A percentile compares a stretch with the other conserved stretches of the same genome.
These are phyloP conservation scores for Cladopsammia gracilis DNA, from an alignment of 64 coral and sea anemone genomes.

Conservation along the genomic window DNA sequence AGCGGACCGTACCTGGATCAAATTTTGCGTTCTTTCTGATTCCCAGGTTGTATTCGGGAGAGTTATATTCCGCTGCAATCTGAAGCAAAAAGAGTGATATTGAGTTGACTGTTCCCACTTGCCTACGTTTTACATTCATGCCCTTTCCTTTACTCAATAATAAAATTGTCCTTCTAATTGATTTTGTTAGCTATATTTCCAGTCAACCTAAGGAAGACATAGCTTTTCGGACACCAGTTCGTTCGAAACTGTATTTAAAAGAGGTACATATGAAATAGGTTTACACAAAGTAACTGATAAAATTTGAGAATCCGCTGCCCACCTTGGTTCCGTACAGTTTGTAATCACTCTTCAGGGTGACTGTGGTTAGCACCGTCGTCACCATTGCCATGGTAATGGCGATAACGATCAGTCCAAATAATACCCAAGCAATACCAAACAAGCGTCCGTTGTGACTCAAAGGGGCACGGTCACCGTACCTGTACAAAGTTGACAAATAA, in stretches of 20 bases:
- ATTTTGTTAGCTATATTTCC: no score
- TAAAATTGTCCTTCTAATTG: no score
- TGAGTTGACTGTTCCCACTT: no score
- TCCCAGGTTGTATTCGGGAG: slow-evolving; percentile 55
- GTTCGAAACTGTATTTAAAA: no score
- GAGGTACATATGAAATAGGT: no score
- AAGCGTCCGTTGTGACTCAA: slow-evolving; percentile 36
- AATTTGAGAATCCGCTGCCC: no score
- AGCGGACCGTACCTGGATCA: slow-evolving; percentile 37
- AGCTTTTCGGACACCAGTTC: no score
- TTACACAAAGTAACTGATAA: no score
- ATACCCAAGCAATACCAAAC: slow-evolving; percentile 71
- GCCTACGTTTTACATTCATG: no score
- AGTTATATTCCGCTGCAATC: slow-evolving; percentile 60
- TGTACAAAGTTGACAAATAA: not conserved
- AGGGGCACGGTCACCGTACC: slow-evolving; percentile 74
- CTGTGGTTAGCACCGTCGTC: slow-evolving; percentile 55
- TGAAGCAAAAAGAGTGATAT: not conserved
- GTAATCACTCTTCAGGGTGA: slow-evolving; percentile 20
- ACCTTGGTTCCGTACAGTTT: slow-evolving; percentile 60
- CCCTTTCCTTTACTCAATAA: no score
- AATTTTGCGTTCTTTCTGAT: slow-evolving; percentile 41
- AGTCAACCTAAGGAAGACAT: no score
- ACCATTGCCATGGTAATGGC: slow-evolving; percentile 56
- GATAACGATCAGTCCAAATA: slow-evolving; percentile 64